Percentiles rank a stretch among this genome's conserved stretches.
Evolutionary conservation across 2,888 invertebrate species (phyloP).

Genomic region (Harmothoe impar): DNA sequence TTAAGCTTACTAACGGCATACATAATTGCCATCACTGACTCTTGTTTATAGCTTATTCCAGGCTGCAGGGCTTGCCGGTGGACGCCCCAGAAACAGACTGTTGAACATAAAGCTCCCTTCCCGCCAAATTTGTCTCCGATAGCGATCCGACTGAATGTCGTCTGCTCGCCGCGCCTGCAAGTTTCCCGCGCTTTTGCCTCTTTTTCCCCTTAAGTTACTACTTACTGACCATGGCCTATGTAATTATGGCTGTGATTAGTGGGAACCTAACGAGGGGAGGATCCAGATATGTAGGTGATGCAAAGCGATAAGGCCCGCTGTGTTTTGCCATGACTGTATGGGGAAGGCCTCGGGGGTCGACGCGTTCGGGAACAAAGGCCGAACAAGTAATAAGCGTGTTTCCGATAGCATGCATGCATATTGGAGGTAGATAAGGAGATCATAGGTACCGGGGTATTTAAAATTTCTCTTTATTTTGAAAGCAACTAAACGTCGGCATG

Average conservation of each 20-base stretch:
- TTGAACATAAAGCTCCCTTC: conserved; percentile 5
- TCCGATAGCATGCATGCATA: too few relatives aligned
- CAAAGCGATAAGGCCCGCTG: too few relatives aligned
- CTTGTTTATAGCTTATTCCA: conserved; percentile 61
- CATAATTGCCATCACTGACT: conserved; percentile 60
- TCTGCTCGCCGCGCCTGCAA: not conserved
- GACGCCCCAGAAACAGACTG: conserved; percentile 54
- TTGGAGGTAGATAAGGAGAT: too few relatives aligned
- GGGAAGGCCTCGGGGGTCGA: too few relatives aligned
- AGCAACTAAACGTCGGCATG: too few relatives aligned
- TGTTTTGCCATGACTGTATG: too few relatives aligned
- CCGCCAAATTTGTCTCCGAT: conserved; percentile 55
- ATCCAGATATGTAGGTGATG: conserved; percentile 20
- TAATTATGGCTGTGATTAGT: not conserved
- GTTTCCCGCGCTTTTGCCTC: not conserved
- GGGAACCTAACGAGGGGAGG: not conserved
- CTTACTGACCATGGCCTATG: not conserved
- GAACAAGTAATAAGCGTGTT: too few relatives aligned
- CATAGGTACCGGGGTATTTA: too few relatives aligned
- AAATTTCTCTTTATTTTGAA: too few relatives aligned
- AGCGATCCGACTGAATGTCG: conserved; percentile 35
- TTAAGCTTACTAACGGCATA: conserved; percentile 61
- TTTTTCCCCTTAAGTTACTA: not conserved
- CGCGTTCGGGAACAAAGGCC: too few relatives aligned
- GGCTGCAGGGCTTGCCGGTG: not conserved